Conservation (phyloP, 2,888 invertebrate genomes). For the Thera obeliscata region DNA sequence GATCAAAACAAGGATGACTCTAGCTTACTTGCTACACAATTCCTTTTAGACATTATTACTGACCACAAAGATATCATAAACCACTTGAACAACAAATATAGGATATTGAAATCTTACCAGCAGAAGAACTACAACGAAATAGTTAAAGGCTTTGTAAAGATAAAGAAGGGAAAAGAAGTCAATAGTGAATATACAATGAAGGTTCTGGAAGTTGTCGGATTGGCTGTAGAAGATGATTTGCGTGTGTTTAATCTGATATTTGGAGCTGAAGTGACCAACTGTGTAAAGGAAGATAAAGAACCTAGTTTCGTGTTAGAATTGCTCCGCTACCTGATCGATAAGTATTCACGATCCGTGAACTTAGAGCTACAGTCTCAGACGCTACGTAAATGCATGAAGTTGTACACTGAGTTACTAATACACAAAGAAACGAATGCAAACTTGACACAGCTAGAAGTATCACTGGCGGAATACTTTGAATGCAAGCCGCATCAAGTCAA, state of each 20-base stretch:
- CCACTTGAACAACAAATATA: constrained; percentile 63
- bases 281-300: constrained; percentile 76
- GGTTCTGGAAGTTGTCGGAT: constrained; percentile 73
- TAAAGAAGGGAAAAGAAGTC: constrained; percentile 66
- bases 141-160: constrained; percentile 74
- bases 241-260: constrained; percentile 74
- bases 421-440: constrained; percentile 70
- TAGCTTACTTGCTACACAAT: constrained; percentile 62
- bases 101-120: constrained; percentile 77
- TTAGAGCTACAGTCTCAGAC: constrained; percentile 63
- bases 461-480: constrained; percentile 83
- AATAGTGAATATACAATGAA: constrained; percentile 65
- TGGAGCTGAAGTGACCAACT: constrained; percentile 57
- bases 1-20: constrained; percentile 59
- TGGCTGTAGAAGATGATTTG: constrained; percentile 68
- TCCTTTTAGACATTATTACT: constrained; percentile 63
- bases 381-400: constrained; percentile 64
- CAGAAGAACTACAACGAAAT: constrained; percentile 81
- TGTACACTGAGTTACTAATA: constrained; percentile 76
- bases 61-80: constrained; percentile 60
- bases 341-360: constrained; percentile 68
- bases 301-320: constrained; percentile 81
- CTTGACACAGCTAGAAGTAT: constrained; percentile 81
- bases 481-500: constrained; percentile 85
- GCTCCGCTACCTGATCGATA: constrained; percentile 72